Evolutionary conservation across 2,113 vertebrate species (phyloP).

Genomic region (Paralichthys olivaceus): DNA sequence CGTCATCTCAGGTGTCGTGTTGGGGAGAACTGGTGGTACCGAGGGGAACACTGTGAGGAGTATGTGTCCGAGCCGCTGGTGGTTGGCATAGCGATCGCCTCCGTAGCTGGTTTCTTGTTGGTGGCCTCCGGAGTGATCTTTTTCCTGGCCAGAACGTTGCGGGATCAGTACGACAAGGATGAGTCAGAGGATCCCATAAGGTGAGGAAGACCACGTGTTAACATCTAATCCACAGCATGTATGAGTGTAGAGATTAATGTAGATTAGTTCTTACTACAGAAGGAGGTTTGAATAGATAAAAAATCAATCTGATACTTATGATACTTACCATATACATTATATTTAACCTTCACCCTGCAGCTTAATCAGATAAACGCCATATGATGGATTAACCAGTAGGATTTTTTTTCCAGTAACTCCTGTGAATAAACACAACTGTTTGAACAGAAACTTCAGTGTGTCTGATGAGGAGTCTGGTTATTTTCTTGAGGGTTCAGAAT

Average conservation of each 20-base stretch:
- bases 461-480: conserved; percentile 31
- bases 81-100: conserved; percentile 90
- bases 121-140: conserved; percentile 88
- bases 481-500: conserved; percentile 21
- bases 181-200: conserved; percentile 86
- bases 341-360: neutral
- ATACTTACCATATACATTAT: neutral
- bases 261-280: too few relatives aligned
- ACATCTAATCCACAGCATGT: neutral
- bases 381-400: neutral
- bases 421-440: conserved; percentile 15
- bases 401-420: neutral
- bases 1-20: conserved; percentile 86
- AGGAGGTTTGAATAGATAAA: neutral
- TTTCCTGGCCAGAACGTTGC: conserved; percentile 89
- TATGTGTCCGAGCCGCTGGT: conserved; percentile 94
- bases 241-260: neutral
- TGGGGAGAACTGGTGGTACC: conserved; percentile 96
- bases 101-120: conserved; percentile 90
- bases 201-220: conserved; percentile 76
- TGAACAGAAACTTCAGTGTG: conserved; percentile 27
- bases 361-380: neutral
- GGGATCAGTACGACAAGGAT: conserved; percentile 88
- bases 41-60: conserved; percentile 94
- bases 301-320: neutral